These are phyloP conservation scores for Ceratothoa steindachneri DNA, from an alignment of 2,888 invertebrate genomes.

Conservation along the genomic window DNA sequence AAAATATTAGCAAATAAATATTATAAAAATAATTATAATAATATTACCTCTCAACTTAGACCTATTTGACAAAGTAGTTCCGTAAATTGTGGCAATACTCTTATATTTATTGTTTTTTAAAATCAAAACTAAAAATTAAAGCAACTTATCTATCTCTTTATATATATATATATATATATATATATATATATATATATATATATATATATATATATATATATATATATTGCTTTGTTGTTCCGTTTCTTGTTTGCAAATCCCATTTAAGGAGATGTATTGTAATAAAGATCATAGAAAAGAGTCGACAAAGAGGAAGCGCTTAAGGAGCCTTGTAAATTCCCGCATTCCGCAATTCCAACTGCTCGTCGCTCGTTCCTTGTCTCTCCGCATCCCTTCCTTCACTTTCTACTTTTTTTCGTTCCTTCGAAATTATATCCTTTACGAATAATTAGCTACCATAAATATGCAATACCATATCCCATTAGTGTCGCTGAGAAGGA, in stretches of 20 bases:
- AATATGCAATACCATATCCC: slow-evolving; percentile 43
- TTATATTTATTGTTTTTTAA: no score
- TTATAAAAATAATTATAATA: no score
- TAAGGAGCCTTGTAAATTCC: neutral
- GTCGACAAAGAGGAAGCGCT: neutral
- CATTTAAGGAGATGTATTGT: neutral
- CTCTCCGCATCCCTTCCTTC: slow-evolving; percentile 3
- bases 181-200: neutral
- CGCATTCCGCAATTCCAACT: slow-evolving; percentile 4
- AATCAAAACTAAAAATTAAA: neutral
- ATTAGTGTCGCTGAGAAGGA: slow-evolving; percentile 36
- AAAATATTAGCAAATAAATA: no score
- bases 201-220: neutral
- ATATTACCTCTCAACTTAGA: no score
- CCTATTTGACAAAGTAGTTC: no score
- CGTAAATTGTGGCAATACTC: no score
- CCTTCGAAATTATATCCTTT: slow-evolving; percentile 37
- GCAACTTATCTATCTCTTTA: neutral
- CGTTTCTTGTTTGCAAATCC: neutral
- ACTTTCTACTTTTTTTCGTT: slow-evolving; percentile 17
- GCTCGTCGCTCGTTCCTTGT: neutral
- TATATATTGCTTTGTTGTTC: neutral
- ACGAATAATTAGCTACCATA: slow-evolving; percentile 44
- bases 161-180: neutral
- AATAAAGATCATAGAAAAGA: neutral